Evolutionary conservation across 2,888 invertebrate genomes (phyloP), one percentile per base, ranked within the genome.

Genomic region (Yponomeuta sedellus): DNA sequence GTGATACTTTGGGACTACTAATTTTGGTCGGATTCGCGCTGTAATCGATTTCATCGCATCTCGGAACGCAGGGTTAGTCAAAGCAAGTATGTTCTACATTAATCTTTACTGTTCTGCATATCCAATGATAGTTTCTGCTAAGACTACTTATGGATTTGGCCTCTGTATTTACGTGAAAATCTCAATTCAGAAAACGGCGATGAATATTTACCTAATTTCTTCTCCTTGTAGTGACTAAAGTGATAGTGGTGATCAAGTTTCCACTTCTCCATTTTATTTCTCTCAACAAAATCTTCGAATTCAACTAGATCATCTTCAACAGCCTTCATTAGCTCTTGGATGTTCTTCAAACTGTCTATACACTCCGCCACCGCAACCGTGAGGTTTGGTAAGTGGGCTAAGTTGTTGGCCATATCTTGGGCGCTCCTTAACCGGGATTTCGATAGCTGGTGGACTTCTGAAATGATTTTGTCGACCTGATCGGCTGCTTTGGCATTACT

Each of bases 211-310:
- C 95, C 93, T 79, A 94, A 87, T 85, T 95, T 95, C 73, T 94
- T 94, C 72, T 95, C 94, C 78, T 95, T 93, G 73, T 95, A 95
- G 71, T 95, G 81, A 20, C 93, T 93, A 66, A 96, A 86, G 71
- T 95, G 95, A 75, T 94, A 94, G 71, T 93, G 91, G 76, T 96
- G 95, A 75, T 95, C 94, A 61, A 94, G 77, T 79, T 95, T 95
- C 83, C 93, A 93, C 75, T 93, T 94, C 74, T 95, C 94, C 77
- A 95, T 92, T 70, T 95, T 94, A 69, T 93, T 91, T 69, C 92
- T 92, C 75, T 96, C 95, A 16, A 95, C 93, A 67, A 94, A 78
- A 75, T 95, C 94, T 77, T 96, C 94, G 69, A 95, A 91, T 66
- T 93, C 88, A 11, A 94, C 85, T 64, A 96, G 77, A 57, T 93